Conservation (phyloP, 1,140 invertebrate genomes). For the Cyclargus thomasi region DNA sequence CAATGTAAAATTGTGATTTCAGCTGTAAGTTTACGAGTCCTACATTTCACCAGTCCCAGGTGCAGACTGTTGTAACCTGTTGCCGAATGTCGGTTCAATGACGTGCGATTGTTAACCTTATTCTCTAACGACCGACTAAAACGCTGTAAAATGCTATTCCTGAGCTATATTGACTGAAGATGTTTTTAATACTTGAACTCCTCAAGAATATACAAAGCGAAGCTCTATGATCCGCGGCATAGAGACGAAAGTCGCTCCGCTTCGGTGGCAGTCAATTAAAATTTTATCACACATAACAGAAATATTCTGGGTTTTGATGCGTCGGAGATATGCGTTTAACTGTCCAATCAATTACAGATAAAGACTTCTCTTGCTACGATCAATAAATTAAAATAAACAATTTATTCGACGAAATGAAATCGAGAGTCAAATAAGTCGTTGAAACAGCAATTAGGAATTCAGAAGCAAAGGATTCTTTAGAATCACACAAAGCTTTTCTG, state of each 20-base stretch:
- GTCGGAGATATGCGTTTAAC: background rate
- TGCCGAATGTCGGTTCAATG: background rate
- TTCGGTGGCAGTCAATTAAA: background rate
- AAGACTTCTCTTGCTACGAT: background rate
- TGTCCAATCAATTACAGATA: background rate
- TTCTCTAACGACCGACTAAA: background rate
- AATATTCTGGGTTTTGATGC: background rate
- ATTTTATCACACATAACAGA: slow-evolving; percentile 1
- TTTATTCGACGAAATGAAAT: background rate
- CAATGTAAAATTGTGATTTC: too few relatives aligned
- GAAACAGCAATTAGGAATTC: too few relatives aligned
- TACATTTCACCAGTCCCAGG: background rate
- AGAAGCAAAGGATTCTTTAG: too few relatives aligned
- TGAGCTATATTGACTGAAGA: background rate
- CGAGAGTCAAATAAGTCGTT: too few relatives aligned
- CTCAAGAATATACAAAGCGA: background rate
- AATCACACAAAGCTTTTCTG: too few relatives aligned
- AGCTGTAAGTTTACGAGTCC: background rate
- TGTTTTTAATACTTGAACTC: background rate
- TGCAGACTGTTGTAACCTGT: background rate
- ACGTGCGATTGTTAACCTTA: slow-evolving; percentile 3
- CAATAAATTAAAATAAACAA: background rate
- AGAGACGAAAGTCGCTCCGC: background rate
- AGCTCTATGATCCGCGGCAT: background rate
- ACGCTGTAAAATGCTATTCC: slow-evolving; percentile 6